Percentiles rank a stretch among this genome's conserved stretches.
These are phyloP conservation scores for Drosophila imparisetae DNA, from an alignment of 2,888 invertebrate genomes.

Conservation along the genomic window DNA sequence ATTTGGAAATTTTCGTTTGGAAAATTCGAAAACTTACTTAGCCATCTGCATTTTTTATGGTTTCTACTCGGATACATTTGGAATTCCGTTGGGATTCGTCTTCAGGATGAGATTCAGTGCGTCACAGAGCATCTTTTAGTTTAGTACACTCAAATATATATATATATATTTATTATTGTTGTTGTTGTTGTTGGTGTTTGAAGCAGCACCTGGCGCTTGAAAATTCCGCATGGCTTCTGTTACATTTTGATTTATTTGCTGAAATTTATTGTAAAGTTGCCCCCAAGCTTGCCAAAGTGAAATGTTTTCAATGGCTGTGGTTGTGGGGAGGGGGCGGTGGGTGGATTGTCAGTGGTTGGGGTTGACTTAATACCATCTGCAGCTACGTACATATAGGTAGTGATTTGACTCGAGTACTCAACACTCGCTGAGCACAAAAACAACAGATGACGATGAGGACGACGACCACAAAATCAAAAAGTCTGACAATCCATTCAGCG, in stretches of 20 bases:
- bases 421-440: constrained; percentile 34
- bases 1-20: not conserved
- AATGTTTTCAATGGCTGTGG: constrained; percentile 40
- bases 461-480: constrained; percentile 58
- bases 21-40: not conserved
- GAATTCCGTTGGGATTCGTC: not conserved
- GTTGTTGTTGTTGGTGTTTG: constrained; percentile 10
- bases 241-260: constrained; percentile 79
- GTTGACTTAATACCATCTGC: constrained; percentile 29
- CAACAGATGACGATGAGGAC: constrained; percentile 19
- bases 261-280: constrained; percentile 77
- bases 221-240: constrained; percentile 73
- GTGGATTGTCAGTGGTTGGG: not conserved
- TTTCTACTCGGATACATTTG: not conserved
- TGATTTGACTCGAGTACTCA: constrained; percentile 46
- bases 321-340: not conserved
- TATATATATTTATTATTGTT: not conserved
- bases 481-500: constrained; percentile 54
- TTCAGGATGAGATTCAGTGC: not conserved
- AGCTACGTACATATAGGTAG: constrained; percentile 32
- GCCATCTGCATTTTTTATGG: no score
- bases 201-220: constrained; percentile 69
- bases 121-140: constrained; percentile 13
- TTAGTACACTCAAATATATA: not conserved
- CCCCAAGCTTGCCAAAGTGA: constrained; percentile 48